phyloP scores from a whole-genome alignment of 2,888 invertebrate genomes.

The Sesia bembeciformis region DNA sequence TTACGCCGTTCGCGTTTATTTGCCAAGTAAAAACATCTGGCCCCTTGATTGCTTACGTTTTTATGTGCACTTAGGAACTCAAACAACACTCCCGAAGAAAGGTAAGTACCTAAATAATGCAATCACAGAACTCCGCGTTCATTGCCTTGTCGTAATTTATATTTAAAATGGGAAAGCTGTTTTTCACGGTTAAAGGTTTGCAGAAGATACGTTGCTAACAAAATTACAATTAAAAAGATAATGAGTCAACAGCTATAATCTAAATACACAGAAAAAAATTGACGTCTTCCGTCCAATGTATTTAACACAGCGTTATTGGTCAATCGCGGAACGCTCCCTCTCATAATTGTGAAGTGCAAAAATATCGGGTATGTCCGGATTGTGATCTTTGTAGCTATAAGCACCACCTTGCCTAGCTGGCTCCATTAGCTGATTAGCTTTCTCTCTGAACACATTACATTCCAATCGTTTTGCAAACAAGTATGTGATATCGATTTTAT shows the following conservation, averaged over 20 bases:
- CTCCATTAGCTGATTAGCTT: constrained; percentile 58
- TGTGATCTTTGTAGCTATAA: constrained; percentile 36
- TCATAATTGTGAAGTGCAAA: too few relatives aligned
- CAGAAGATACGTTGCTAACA: background rate
- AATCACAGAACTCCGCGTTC: constrained; percentile 40
- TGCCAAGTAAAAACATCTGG: constrained; percentile 62
- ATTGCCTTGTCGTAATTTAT: constrained; percentile 36
- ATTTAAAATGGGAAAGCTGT: constrained; percentile 19
- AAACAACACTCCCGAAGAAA: constrained; percentile 21
- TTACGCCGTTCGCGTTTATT: constrained; percentile 61
- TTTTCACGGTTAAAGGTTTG: background rate
- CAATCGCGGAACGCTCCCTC: too few relatives aligned
- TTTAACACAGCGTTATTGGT: too few relatives aligned
- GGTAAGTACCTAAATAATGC: constrained; percentile 27
- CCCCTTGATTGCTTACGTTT: constrained; percentile 62
- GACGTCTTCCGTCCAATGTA: too few relatives aligned
- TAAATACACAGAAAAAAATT: too few relatives aligned
- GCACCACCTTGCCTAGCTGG: constrained; percentile 26
- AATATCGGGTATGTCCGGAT: constrained; percentile 18
- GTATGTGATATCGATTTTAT: background rate
- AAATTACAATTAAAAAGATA: constrained; percentile 3
- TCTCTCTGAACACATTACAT: constrained; percentile 25
- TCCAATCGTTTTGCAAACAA: constrained; percentile 1
- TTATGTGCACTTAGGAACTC: constrained; percentile 62
- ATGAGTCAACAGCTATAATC: background rate